Conservation (phyloP, 1,140 invertebrate species). For the Zaprionus ghesquierei region DNA sequence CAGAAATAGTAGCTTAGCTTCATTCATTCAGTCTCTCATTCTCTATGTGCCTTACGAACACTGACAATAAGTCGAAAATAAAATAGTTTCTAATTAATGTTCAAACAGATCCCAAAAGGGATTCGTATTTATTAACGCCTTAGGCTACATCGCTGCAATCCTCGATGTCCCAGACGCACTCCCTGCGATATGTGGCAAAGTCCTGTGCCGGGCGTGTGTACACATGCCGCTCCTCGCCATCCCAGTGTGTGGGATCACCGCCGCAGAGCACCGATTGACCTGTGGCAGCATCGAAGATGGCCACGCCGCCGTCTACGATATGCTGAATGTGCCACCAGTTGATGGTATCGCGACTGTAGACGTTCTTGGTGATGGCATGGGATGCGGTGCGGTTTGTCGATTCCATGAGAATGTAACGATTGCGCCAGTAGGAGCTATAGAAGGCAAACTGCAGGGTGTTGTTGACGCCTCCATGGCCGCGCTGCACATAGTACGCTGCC, state of each 20-base stretch:
- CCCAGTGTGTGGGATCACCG: constrained; percentile 56
- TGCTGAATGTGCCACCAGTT: constrained; percentile 50
- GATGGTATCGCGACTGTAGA: constrained; percentile 47
- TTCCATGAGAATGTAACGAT: constrained; percentile 57
- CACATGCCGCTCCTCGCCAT: constrained; percentile 54
- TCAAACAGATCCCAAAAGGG: background rate
- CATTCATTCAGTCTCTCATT: constrained; percentile 5
- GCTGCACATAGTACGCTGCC: constrained; percentile 51
- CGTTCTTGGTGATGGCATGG: constrained; percentile 57
- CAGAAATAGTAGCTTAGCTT: constrained; percentile 38
- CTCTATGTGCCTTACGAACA: constrained; percentile 56
- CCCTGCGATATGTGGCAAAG: constrained; percentile 31
- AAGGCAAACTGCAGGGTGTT: constrained; percentile 46
- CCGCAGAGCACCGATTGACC: constrained; percentile 54
- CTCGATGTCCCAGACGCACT: constrained; percentile 68
- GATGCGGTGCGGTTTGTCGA: constrained; percentile 10
- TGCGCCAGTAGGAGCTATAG: constrained; percentile 56
- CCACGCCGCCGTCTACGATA: constrained; percentile 31
- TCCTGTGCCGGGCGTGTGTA: constrained; percentile 54
- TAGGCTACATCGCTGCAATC: constrained; percentile 62
- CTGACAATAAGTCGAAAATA: constrained; percentile 32
- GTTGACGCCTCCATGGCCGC: constrained; percentile 16
- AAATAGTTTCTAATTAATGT: constrained; percentile 1
- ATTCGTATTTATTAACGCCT: background rate
- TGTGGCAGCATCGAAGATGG: constrained; percentile 47